These are phyloP conservation scores for Pionites leucogaster DNA, from an alignment of 2,113 vertebrate genomes.

Conservation along the genomic window DNA sequence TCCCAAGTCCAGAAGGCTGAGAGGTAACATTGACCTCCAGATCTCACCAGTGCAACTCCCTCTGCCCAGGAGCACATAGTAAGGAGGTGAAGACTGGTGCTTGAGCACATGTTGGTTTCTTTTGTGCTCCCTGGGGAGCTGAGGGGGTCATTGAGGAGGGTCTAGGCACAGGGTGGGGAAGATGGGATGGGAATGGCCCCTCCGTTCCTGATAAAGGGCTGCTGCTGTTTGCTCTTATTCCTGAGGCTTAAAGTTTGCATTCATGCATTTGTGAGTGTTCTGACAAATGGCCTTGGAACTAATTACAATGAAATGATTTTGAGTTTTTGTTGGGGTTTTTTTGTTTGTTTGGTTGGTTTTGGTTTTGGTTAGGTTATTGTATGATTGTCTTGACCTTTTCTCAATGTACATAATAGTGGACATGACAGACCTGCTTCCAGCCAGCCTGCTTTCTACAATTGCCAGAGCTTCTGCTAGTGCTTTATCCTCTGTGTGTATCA, in stretches of 20 bases:
- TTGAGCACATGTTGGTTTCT: not conserved
- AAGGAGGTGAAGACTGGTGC: not conserved
- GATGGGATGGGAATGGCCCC: not conserved
- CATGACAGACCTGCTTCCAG: not conserved
- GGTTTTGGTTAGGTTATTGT: not conserved
- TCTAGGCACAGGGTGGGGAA: not conserved
- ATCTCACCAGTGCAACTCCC: not conserved
- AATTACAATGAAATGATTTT: not conserved
- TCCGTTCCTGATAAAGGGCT: not conserved
- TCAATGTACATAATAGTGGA: not conserved
- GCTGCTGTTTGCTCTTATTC: not conserved
- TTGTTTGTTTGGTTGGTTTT: too few species aligned
- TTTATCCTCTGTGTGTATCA: not conserved
- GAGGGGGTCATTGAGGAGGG: not conserved
- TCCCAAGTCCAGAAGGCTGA: not conserved
- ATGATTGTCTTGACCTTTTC: not conserved
- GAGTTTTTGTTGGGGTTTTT: not conserved
- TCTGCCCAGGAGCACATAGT: not conserved
- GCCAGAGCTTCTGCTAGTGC: not conserved
- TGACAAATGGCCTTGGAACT: not conserved
- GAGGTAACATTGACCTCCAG: too few species aligned
- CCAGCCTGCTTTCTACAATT: not conserved
- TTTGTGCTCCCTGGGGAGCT: not conserved
- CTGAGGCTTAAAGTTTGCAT: not conserved
- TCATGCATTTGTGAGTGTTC: not conserved